A percentile compares a stretch with the other conserved stretches of the same genome.
phyloP scores from a whole-genome alignment of 2,797 vertebrate species.

The Sebastes oblongus region DNA sequence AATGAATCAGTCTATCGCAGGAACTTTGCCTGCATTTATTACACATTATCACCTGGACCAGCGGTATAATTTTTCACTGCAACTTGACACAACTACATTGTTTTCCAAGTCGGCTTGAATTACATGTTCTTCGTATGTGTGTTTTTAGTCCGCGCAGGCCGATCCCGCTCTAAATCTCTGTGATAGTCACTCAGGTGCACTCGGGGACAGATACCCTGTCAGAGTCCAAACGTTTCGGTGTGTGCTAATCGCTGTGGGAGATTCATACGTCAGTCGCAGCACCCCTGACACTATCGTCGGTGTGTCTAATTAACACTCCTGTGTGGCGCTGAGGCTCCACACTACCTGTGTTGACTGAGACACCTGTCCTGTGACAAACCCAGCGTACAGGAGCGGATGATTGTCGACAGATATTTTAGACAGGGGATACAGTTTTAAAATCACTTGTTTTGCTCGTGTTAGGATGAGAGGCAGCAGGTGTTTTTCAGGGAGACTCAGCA shows the following conservation, averaged over 20 bases:
- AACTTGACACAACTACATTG: slow-evolving; percentile 2
- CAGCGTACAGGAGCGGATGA: slow-evolving; percentile 34
- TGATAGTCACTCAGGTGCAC: slow-evolving; percentile 32
- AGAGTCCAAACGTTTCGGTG: slow-evolving; percentile 52
- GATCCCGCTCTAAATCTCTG: neutral
- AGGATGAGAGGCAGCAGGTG: slow-evolving; percentile 62
- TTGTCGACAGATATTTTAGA: slow-evolving; percentile 53
- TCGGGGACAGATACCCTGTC: slow-evolving; percentile 41
- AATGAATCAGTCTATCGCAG: slow-evolving; percentile 55
- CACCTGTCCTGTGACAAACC: slow-evolving; percentile 66
- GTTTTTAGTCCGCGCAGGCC: neutral
- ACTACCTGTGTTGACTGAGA: slow-evolving; percentile 53
- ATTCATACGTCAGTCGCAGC: slow-evolving; percentile 62
- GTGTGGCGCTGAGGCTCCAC: slow-evolving; percentile 61
- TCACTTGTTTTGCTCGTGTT: slow-evolving; percentile 48
- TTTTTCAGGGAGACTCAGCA: slow-evolving; percentile 57
- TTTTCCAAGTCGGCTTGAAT: slow-evolving; percentile 12
- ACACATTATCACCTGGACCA: slow-evolving; percentile 72
- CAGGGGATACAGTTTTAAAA: slow-evolving; percentile 3
- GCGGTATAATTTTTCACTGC: slow-evolving; percentile 55
- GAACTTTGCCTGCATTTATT: slow-evolving; percentile 71
- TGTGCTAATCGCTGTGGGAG: slow-evolving; percentile 57
- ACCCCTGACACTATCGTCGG: slow-evolving; percentile 65
- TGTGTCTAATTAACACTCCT: slow-evolving; percentile 81
- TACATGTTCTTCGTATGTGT: neutral